phyloP scores from a whole-genome alignment of 1,140 invertebrate genomes.

The Agraylea sexmaculata region DNA sequence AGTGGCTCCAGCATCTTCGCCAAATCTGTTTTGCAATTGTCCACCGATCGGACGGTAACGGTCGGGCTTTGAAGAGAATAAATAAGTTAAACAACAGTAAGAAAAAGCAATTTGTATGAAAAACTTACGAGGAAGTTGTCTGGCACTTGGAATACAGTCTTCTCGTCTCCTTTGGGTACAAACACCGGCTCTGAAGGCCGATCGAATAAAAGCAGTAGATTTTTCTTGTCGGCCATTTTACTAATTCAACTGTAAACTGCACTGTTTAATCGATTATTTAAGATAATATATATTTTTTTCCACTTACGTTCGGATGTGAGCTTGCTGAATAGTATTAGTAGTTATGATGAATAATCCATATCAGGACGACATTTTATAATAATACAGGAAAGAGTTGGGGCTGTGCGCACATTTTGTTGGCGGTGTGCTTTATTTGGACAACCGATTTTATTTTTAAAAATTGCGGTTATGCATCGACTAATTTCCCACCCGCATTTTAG shows the following conservation, averaged over 20 bases:
- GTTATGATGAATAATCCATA: neutral
- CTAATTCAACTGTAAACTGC: neutral
- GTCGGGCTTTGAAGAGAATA: conserved; percentile 40
- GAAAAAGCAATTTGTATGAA: conserved; percentile 4
- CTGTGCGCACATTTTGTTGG: no score
- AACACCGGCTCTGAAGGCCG: conserved; percentile 64
- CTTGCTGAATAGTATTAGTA: neutral
- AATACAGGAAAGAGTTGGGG: no score
- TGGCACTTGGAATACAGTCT: conserved; percentile 51
- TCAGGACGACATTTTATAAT: no score
- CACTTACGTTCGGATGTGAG: neutral
- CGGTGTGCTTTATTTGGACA: no score
- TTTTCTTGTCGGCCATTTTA: conserved; percentile 13
- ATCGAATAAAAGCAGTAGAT: conserved; percentile 50
- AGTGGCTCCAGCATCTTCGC: conserved; percentile 36
- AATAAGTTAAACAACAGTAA: conserved; percentile 1
- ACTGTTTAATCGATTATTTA: conserved; percentile 1
- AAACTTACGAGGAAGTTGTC: conserved; percentile 36
- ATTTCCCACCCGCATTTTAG: no score
- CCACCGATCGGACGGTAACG: conserved; percentile 46
- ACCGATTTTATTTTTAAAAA: no score
- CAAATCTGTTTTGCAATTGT: conserved; percentile 43
- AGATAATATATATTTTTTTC: neutral
- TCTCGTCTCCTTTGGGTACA: conserved; percentile 52
- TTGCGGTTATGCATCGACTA: no score